These are phyloP conservation scores for Lycopodina hypogea DNA, from an alignment of 37 sponge, comb jelly and placozoan genomes.

Conservation along the genomic window DNA sequence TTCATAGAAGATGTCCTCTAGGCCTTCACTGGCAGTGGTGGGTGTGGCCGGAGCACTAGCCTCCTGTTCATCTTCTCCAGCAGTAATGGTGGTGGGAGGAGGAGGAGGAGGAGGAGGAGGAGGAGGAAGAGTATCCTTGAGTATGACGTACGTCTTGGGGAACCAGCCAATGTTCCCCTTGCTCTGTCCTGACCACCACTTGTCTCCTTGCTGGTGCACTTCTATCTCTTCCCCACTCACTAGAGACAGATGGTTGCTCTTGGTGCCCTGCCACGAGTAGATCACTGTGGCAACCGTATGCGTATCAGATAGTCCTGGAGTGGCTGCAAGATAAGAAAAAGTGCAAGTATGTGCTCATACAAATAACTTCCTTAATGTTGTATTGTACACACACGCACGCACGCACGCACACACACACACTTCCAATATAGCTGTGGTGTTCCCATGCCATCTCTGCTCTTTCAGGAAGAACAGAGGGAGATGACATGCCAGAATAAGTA, in stretches of 20 bases:
- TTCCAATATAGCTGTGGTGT: too few relatives aligned
- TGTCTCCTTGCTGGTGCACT: slow-evolving; percentile 51
- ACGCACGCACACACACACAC: too few relatives aligned
- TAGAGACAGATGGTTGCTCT: slow-evolving; percentile 63
- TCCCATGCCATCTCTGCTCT: too few relatives aligned
- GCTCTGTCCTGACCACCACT: slow-evolving; percentile 67
- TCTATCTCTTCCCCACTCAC: slow-evolving; percentile 44
- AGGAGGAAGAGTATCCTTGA: neutral
- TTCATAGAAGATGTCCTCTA: slow-evolving; percentile 3
- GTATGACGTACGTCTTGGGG: slow-evolving; percentile 68
- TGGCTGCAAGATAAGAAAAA: neutral
- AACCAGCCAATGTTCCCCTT: slow-evolving; percentile 73
- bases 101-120: neutral
- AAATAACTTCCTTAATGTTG: neutral
- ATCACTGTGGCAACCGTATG: slow-evolving; percentile 38
- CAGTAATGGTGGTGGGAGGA: neutral
- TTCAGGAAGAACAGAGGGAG: too few relatives aligned
- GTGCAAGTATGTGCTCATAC: neutral
- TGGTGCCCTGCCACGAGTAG: slow-evolving; percentile 53
- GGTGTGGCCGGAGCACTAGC: neutral
- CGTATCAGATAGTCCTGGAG: too few relatives aligned
- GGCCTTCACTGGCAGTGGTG: neutral
- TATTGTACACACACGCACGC: neutral
- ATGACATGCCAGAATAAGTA: too few relatives aligned
- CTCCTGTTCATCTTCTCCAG: neutral